These are phyloP conservation scores for Falco columbarius DNA, from an alignment of 2,797 vertebrate species.

Conservation along the genomic window DNA sequence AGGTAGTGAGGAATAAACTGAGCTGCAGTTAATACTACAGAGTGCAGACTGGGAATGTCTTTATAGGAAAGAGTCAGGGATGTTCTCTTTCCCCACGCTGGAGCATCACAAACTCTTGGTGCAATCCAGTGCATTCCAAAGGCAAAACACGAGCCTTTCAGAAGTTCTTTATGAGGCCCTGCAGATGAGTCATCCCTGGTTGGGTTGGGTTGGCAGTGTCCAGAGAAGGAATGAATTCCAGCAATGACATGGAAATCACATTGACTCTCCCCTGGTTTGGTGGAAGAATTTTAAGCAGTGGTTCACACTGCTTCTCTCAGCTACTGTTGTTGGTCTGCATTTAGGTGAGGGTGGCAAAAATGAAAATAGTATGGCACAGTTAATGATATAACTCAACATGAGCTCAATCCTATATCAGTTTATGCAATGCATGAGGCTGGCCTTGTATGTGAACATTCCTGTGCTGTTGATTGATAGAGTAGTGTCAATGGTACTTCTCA, in stretches of 20 bases:
- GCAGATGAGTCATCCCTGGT: conserved; percentile 17
- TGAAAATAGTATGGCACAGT: rapidly evolving
- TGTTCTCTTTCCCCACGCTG: not conserved
- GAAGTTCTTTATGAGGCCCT: not conserved
- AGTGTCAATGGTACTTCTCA: not conserved
- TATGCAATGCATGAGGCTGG: not conserved
- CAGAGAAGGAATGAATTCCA: conserved; percentile 41
- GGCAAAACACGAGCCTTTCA: conserved; percentile 25
- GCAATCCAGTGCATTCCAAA: conserved; percentile 40
- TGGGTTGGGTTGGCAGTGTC: conserved; percentile 38
- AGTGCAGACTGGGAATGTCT: not conserved
- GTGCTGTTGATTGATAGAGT: not conserved
- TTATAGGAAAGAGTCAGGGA: not conserved
- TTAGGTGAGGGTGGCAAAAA: not conserved
- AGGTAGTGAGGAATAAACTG: not conserved
- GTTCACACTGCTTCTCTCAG: conserved; percentile 10
- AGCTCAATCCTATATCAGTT: not conserved
- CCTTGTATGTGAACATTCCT: not conserved
- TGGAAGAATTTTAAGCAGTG: conserved; percentile 5
- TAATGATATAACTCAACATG: not conserved
- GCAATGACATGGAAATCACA: conserved; percentile 34
- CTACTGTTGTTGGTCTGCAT: not conserved
- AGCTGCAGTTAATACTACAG: not conserved
- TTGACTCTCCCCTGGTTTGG: not conserved
- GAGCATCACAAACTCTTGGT: not conserved